Conservation (phyloP, 2,888 invertebrate genomes). For the Peribatodes rhomboidaria region DNA sequence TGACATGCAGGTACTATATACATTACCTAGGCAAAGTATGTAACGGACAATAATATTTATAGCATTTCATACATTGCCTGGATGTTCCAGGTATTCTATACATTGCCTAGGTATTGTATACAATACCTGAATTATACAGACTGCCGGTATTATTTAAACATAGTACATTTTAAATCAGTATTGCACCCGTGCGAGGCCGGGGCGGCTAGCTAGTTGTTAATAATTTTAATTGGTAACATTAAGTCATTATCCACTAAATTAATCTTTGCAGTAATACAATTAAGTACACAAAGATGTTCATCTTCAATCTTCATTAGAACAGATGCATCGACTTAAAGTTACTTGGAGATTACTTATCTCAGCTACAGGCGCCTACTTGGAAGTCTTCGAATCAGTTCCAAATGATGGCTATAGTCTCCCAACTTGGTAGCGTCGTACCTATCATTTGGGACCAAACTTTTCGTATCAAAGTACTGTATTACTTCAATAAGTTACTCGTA, state of each 20-base stretch:
- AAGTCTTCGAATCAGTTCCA: constrained; percentile 14
- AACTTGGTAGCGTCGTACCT: constrained; percentile 16
- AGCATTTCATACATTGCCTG: no score
- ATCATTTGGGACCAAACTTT: constrained; percentile 28
- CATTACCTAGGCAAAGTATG: no score
- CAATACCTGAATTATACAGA: no score
- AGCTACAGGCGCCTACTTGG: constrained; percentile 10
- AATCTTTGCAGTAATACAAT: constrained; percentile 1
- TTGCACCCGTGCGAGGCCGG: no score
- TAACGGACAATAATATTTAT: no score
- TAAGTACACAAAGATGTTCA: background rate
- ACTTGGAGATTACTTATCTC: constrained; percentile 20
- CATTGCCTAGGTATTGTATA: no score
- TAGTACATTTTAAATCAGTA: no score
- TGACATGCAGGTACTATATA: no score
- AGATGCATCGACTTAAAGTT: constrained; percentile 9
- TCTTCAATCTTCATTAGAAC: background rate
- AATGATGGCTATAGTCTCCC: constrained; percentile 17
- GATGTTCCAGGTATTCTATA: no score
- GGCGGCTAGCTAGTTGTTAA: no score
- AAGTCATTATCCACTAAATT: background rate
- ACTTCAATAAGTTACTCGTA: constrained; percentile 9
- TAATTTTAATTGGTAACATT: no score
- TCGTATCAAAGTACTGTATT: constrained; percentile 22
- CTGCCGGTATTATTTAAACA: no score